These are phyloP conservation scores for Nemopilema nomurai DNA, from an alignment of 30 jellyfish, hydroid and myxozoan genomes.

Conservation along the genomic window DNA sequence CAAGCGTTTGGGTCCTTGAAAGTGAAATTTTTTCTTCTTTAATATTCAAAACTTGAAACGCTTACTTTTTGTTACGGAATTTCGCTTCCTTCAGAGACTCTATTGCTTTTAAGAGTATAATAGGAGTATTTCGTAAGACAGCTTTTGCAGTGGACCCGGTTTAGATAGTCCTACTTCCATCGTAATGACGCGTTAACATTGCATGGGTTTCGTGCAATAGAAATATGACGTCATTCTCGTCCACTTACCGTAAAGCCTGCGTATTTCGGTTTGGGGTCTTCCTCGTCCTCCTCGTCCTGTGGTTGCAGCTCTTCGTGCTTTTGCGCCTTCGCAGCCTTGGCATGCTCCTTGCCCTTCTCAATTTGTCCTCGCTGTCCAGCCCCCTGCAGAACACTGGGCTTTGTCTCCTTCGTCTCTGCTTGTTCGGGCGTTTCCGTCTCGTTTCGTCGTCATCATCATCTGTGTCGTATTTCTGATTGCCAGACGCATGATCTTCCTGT, in stretches of 20 bases:
- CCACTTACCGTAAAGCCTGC: slow-evolving; percentile 63
- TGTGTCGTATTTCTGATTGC: slow-evolving; percentile 33
- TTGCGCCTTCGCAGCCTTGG: slow-evolving; percentile 28
- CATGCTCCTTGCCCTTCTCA: slow-evolving; percentile 18
- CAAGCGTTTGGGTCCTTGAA: slow-evolving; percentile 86
- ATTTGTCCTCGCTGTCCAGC: slow-evolving; percentile 67
- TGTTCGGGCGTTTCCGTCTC: slow-evolving; percentile 39
- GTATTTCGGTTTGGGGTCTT: slow-evolving; percentile 63
- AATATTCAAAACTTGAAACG: not conserved
- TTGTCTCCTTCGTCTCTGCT: slow-evolving; percentile 44
- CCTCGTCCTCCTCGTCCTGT: slow-evolving; percentile 71
- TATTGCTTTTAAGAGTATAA: too few species aligned
- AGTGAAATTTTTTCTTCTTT: not conserved
- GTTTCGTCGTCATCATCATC: slow-evolving; percentile 54
- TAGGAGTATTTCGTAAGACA: too few species aligned
- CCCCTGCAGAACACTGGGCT: slow-evolving; percentile 12
- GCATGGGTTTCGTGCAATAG: too few species aligned
- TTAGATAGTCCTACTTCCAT: too few species aligned
- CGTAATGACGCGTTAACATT: too few species aligned
- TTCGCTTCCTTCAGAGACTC: too few species aligned
- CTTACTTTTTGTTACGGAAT: not conserved
- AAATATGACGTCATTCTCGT: not conserved
- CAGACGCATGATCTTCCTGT: slow-evolving; percentile 19
- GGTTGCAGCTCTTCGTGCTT: slow-evolving; percentile 73
- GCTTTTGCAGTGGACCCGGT: too few species aligned